These are phyloP conservation scores for Brenthis hecate DNA, from an alignment of 2,888 invertebrate species.

Conservation along the genomic window DNA sequence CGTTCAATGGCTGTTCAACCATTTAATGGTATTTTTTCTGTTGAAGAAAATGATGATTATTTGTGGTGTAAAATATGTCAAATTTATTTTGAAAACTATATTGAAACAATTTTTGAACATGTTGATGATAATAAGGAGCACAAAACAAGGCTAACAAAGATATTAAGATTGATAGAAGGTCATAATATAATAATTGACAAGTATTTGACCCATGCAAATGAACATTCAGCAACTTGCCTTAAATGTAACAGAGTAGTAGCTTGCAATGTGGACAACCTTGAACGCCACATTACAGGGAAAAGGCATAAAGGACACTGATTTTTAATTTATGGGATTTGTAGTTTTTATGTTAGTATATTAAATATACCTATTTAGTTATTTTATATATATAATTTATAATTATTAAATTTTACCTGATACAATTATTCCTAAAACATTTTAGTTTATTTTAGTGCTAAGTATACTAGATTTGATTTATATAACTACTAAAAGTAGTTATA, in stretches of 20 bases:
- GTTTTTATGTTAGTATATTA: no score
- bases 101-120: conserved; percentile 57
- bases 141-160: conserved; percentile 45
- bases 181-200: conserved; percentile 54
- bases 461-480: no score
- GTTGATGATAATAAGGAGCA: conserved; percentile 49
- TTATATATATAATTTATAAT: no score
- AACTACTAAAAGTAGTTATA: no score
- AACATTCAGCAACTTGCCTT: conserved; percentile 53
- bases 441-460: no score
- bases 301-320: conserved; percentile 21
- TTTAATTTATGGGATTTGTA: no score
- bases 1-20: conserved; percentile 56
- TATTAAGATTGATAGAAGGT: conserved; percentile 50
- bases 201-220: conserved; percentile 51
- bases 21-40: conserved; percentile 58
- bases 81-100: conserved; percentile 55
- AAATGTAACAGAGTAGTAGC: conserved; percentile 53
- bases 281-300: conserved; percentile 51
- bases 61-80: conserved; percentile 62
- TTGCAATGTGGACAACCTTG: conserved; percentile 56
- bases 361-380: no score
- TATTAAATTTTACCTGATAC: no score
- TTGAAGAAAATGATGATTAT: conserved; percentile 48
- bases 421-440: no score